Evolutionary conservation across 1,140 invertebrate genomes (phyloP).

Genomic region (Drosophila neocordata): DNA sequence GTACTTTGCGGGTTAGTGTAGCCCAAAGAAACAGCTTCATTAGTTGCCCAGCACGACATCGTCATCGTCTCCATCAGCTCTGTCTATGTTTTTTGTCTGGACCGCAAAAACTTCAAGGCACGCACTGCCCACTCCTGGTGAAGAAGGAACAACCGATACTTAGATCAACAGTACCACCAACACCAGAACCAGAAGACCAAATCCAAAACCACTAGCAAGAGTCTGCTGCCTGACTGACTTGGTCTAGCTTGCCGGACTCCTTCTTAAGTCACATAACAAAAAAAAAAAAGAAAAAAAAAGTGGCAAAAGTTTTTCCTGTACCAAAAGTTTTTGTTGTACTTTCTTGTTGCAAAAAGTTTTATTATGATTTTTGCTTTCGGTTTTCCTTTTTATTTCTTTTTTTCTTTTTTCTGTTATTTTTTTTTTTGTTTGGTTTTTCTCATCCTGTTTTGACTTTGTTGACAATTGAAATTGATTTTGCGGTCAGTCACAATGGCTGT

Average conservation of each 20-base stretch:
- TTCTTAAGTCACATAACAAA: constrained; percentile 55
- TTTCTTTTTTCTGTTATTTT: constrained; percentile 16
- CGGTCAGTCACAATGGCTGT: constrained; percentile 67
- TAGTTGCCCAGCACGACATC: constrained; percentile 67
- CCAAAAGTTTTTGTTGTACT: constrained; percentile 58
- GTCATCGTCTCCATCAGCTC: constrained; percentile 21
- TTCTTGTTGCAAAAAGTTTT: constrained; percentile 72
- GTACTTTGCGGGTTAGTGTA: constrained; percentile 22
- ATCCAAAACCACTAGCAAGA: constrained; percentile 36
- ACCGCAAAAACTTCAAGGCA: constrained; percentile 70
- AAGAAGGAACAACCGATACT: constrained; percentile 6
- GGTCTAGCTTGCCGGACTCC: constrained; percentile 16
- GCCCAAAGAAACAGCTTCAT: constrained; percentile 60
- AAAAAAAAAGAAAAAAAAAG: constrained; percentile 29
- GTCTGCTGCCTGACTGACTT: background rate
- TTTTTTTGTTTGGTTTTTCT: constrained; percentile 39
- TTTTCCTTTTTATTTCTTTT: constrained; percentile 22
- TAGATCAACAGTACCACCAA: background rate
- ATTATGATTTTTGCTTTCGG: constrained; percentile 69
- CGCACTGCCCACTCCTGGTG: constrained; percentile 50
- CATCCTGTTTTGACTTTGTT: constrained; percentile 75
- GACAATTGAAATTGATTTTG: constrained; percentile 81
- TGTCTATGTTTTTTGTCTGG: constrained; percentile 31
- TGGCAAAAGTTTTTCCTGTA: constrained; percentile 58
- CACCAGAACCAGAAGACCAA: background rate